These are phyloP conservation scores for Phocoena phocoena DNA, from an alignment of 2,113 vertebrate species.

Conservation along the genomic window DNA sequence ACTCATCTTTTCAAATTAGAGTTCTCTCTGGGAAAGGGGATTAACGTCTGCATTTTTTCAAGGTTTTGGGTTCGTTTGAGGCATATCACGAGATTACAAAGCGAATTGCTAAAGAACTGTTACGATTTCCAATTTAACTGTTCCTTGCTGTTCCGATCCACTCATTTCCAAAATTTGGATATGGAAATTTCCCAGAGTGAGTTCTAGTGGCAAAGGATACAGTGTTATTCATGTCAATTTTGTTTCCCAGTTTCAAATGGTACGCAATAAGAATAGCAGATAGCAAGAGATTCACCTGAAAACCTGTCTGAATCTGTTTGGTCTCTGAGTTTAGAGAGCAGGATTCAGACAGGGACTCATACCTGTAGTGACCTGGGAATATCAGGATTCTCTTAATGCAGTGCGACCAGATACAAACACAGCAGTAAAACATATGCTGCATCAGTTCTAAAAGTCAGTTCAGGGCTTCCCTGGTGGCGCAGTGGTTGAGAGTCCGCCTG, in stretches of 20 bases:
- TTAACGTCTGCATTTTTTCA: not conserved
- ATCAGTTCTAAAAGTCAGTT: not conserved
- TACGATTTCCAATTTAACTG: not conserved
- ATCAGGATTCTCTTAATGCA: not conserved
- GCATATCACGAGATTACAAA: not conserved
- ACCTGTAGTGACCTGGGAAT: not conserved
- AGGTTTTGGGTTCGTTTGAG: constrained; percentile 6
- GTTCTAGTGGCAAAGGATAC: not conserved
- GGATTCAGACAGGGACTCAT: not conserved
- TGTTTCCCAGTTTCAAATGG: not conserved
- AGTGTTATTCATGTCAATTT: not conserved
- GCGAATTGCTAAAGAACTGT: not conserved
- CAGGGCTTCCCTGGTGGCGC: no score
- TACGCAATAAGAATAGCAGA: not conserved
- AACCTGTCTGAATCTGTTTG: not conserved
- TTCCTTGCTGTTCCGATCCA: not conserved
- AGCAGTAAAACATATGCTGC: not conserved
- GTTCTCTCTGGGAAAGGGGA: no score
- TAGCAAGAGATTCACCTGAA: not conserved
- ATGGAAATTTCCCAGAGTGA: not conserved
- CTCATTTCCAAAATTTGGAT: not conserved
- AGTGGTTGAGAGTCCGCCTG: no score
- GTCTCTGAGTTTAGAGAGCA: not conserved
- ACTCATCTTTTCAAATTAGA: no score
- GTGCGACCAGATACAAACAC: not conserved